These are phyloP conservation scores for Liolophura sinensis DNA, from an alignment of 1,140 invertebrate genomes.

Conservation along the genomic window DNA sequence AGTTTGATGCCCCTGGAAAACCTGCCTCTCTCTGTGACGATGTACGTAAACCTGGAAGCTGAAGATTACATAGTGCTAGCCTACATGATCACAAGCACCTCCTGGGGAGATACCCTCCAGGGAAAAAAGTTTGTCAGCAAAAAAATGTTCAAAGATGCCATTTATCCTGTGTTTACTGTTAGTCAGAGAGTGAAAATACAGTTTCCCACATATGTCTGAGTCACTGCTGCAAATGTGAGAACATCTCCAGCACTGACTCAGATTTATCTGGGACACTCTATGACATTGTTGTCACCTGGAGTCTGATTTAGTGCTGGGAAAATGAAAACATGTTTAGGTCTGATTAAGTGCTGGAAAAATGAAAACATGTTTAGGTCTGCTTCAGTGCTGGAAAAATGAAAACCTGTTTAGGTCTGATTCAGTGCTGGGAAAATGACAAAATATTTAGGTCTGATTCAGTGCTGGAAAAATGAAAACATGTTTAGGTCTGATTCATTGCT, in stretches of 20 bases:
- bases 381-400: no score
- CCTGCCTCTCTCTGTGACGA: constrained; percentile 40
- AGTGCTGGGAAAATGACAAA: no score
- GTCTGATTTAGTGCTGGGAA: no score
- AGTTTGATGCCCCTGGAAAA: constrained; percentile 34
- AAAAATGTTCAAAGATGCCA: constrained; percentile 13
- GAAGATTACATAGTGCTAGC: constrained; percentile 32
- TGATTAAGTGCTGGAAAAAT: no score
- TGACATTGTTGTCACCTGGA: no score
- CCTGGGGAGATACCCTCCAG: constrained; percentile 31
- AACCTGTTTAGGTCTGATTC: no score
- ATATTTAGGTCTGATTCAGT: no score
- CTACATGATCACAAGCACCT: constrained; percentile 35
- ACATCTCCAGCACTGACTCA: neutral
- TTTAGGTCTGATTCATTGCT: no score
- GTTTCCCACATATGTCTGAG: constrained; percentile 40
- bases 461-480: no score
- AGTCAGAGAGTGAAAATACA: constrained; percentile 51
- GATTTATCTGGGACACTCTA: no score
- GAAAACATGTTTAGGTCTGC: no score
- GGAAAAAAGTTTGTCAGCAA: constrained; percentile 38
- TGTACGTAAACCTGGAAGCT: constrained; percentile 32
- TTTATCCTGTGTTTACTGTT: constrained; percentile 52
- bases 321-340: no score
- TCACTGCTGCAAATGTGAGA: neutral